Evolutionary conservation across 2,797 vertebrate species (phyloP), one percentile per base, ranked within the genome.

Genomic region (Halcyon chelicuti): DNA sequence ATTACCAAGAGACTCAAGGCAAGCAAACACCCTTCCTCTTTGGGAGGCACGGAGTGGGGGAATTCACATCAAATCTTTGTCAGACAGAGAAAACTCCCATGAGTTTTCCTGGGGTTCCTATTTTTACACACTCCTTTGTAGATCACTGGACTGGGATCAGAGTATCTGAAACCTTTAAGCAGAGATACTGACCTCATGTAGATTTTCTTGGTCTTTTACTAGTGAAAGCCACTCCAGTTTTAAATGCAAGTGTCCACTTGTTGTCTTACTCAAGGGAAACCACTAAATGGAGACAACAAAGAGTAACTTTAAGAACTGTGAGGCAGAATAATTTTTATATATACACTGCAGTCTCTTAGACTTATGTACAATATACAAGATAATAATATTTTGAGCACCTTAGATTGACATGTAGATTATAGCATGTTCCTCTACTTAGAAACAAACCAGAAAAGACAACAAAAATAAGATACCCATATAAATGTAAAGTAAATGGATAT

Each of bases 191-290:
- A 99, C 99, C 98, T 99, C 97, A 1, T 76, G 94, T 37, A 99
- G 86, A 25, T 98, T 98, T 31, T 97, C 98, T 60, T 96, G 90
- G 88, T 99, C 97, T 1, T 98, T 88, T 47, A 98, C 96, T 11
- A 99, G 98, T 15, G 99, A 99, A 60, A 99, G 96, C 99, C 99
- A 99, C 96, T 99, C 98, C 26, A 99, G 97, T 85, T 98, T 99
- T 80, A 99, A 95, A 94, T 98, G 99, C 77, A 99, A 94, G 73
- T 98, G 96, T 65, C 99, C 99, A 0, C 95, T 98, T 74, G 95
- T 92, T 3, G 98, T 98, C 3, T 97, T 98, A 25, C 98, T 98
- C 95, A 99, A 98, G 51, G 97, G 67, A 95, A 99, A 99, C 99
- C 99, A 99, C 99, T 99, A 93, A 20, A 80, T 1, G 21, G 91